Base-by-base conservation (phyloP, 2,113 vertebrate species). In the Anguilla rostrata region DNA sequence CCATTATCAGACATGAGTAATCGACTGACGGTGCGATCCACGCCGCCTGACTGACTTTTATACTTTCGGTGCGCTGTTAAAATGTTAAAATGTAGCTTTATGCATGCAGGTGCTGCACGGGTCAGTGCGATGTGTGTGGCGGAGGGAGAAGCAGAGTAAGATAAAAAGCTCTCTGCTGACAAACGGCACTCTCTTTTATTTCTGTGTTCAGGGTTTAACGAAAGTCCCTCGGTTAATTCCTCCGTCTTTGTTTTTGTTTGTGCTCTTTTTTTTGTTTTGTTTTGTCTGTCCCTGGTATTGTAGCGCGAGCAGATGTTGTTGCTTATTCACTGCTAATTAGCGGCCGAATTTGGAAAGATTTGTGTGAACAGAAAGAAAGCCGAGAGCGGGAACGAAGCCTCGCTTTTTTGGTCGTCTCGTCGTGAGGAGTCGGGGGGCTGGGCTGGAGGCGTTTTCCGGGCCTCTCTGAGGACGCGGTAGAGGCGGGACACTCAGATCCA, bases 261-360 rank as follows among this genome's bases (percentile, higher is more conserved):
- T 14, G 11, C 34, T 12, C 26, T 75, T 75, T 34, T n/a, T 34
- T 75, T 71, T 75, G 6, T 4, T 83, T 83, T 60, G 5, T 39
- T 7, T 26, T 39, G 12, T 39, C 39, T 40, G 11, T 40, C 40
- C 3, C 46, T 26, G 41, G 29, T 83, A 18, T 20, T 39, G 11
- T 49, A 85, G 34, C 3, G 34, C 43, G 18, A 85, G 49, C 84
- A 85, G 75, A 85, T 85, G 84, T 39, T 80, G 43, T 57, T 43
- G 34, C 18, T 85, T 85, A 56, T 80, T 46, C 84, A 84, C 22
- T 81, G 78, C 49, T 78, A 80, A 57, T 85, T 85, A 85, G 84
- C n/a, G 39, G 49, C 78, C 81, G 84, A 29, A 56, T 34, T 80
- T 85, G 39, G 71, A 34, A 81, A 57, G 39, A 49, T 9, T 53